These are phyloP conservation scores for Drosophila algonquin DNA, from an alignment of 2,888 invertebrate species.

Conservation along the genomic window DNA sequence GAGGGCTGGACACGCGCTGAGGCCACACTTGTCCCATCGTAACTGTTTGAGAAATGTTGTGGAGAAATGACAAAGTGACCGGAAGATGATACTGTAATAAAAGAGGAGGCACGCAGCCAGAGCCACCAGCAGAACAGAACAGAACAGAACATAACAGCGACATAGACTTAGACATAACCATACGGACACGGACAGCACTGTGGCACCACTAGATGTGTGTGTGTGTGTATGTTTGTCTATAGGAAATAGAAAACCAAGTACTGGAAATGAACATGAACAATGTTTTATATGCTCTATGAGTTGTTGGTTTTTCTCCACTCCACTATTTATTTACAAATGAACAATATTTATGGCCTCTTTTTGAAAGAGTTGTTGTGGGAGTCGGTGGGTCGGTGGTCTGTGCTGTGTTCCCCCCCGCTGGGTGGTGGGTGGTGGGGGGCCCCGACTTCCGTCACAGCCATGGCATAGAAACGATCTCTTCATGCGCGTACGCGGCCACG, in stretches of 20 bases:
- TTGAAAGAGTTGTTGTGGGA: slow-evolving; percentile 28
- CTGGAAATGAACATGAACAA: slow-evolving; percentile 61
- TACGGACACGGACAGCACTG: not conserved
- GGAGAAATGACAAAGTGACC: slow-evolving; percentile 81
- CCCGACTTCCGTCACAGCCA: slow-evolving; percentile 57
- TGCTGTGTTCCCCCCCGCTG: slow-evolving; percentile 4
- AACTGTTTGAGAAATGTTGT: slow-evolving; percentile 78
- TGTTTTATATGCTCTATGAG: slow-evolving; percentile 67
- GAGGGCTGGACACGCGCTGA: slow-evolving; percentile 56
- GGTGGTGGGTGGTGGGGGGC: slow-evolving; percentile 13
- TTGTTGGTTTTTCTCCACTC: slow-evolving; percentile 27
- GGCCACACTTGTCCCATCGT: slow-evolving; percentile 69
- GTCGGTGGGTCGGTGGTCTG: slow-evolving; percentile 1
- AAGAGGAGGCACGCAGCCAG: slow-evolving; percentile 43
- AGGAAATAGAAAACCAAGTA: slow-evolving; percentile 53
- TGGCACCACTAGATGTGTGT: slow-evolving; percentile 39
- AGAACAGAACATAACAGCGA: slow-evolving; percentile 9
- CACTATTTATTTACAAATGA: slow-evolving; percentile 76
- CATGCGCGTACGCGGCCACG: slow-evolving; percentile 5
- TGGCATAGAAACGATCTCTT: slow-evolving; percentile 41
- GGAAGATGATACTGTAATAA: slow-evolving; percentile 81
- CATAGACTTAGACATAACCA: slow-evolving; percentile 13
- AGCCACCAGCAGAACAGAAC: slow-evolving; percentile 8
- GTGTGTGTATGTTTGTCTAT: slow-evolving; percentile 43
- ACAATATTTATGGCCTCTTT: slow-evolving; percentile 79